These are phyloP conservation scores for Diplodus puntazzo DNA, from an alignment of 2,797 vertebrate genomes.

Conservation along the genomic window DNA sequence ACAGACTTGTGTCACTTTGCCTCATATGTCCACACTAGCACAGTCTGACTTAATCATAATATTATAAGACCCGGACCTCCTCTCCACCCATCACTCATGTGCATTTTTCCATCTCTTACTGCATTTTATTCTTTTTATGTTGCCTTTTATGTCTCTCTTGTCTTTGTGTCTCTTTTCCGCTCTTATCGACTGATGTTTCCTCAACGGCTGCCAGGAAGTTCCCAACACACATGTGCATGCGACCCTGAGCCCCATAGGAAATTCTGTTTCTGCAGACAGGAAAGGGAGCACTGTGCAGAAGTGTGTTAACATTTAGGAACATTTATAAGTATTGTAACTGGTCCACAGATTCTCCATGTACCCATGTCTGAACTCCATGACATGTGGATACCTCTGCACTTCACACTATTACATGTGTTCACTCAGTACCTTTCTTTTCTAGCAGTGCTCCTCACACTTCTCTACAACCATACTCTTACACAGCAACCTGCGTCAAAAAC, in stretches of 20 bases:
- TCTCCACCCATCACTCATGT: slow-evolving; percentile 7
- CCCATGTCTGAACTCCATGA: slow-evolving; percentile 42
- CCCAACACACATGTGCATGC: slow-evolving; percentile 10
- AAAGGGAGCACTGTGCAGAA: slow-evolving; percentile 45
- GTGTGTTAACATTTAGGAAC: slow-evolving; percentile 39
- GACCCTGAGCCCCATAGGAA: slow-evolving; percentile 70
- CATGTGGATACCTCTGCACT: not conserved
- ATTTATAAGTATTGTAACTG: slow-evolving; percentile 13
- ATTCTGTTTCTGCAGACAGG: slow-evolving; percentile 66
- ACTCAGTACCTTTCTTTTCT: not conserved
- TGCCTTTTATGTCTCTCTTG: slow-evolving; percentile 45
- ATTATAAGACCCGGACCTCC: slow-evolving; percentile 13
- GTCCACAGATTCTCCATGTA: slow-evolving; percentile 3
- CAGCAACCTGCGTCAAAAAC: not conserved
- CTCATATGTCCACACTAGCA: not conserved
- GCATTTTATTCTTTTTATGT: slow-evolving; percentile 32
- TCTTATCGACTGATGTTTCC: slow-evolving; percentile 72
- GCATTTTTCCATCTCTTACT: slow-evolving; percentile 25
- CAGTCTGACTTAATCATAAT: slow-evolving; percentile 7
- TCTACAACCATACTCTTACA: not conserved
- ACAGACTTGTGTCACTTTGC: not conserved
- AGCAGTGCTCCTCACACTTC: not conserved
- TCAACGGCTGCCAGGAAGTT: slow-evolving; percentile 61
- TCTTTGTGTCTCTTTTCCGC: slow-evolving; percentile 52
- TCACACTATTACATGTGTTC: not conserved